Evolutionary conservation across 2,797 vertebrate genomes (phyloP).

Genomic region (Nannoperca obscura): DNA sequence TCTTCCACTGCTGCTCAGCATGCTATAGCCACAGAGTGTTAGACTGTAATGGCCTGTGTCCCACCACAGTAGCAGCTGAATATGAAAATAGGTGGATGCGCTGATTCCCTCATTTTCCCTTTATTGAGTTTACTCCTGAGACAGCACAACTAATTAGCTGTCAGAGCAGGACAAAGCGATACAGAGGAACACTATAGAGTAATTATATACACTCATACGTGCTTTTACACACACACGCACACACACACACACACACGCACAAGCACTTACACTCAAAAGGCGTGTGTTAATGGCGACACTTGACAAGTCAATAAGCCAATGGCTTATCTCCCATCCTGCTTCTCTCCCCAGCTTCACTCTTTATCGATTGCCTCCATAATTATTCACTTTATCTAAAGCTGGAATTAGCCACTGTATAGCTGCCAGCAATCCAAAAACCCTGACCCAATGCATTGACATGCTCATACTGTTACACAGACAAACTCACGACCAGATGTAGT

Average conservation of each 20-base stretch:
- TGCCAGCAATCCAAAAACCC: constrained; percentile 47
- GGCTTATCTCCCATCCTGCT: constrained; percentile 71
- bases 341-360: constrained; percentile 58
- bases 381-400: constrained; percentile 81
- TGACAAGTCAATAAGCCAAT: constrained; percentile 85
- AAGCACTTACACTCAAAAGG: constrained; percentile 58
- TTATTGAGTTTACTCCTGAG: constrained; percentile 71
- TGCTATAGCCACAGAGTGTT: constrained; percentile 3
- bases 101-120: constrained; percentile 64
- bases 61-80: constrained; percentile 47
- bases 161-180: constrained; percentile 72
- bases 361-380: constrained; percentile 82
- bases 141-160: constrained; percentile 80
- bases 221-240: constrained; percentile 5
- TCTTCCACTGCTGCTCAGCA: constrained; percentile 24
- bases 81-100: constrained; percentile 68
- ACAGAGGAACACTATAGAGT: constrained; percentile 66
- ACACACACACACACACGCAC: constrained; percentile 23
- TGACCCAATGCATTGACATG: constrained; percentile 31
- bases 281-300: constrained; percentile 78
- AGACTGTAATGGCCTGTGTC: constrained; percentile 26
- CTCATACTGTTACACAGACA: constrained; percentile 20
- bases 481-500: constrained; percentile 13
- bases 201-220: constrained; percentile 65
- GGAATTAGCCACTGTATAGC: constrained; percentile 66